These are phyloP conservation scores for Steatocranus sp. DNA, from an alignment of 2,797 vertebrate species.

Conservation along the genomic window DNA sequence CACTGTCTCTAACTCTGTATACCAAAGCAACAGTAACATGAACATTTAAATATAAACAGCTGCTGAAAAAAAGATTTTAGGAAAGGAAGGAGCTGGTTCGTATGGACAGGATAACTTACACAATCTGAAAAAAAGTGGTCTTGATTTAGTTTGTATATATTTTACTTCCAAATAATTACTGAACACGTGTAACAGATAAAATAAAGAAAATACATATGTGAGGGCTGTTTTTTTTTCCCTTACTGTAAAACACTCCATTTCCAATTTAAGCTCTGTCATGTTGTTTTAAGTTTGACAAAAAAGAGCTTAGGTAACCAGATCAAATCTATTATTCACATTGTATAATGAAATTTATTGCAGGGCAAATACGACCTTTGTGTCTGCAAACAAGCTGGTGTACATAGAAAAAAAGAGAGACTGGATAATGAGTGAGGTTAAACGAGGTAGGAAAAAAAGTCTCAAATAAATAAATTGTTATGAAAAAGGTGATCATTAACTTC, in stretches of 20 bases:
- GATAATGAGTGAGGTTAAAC: not conserved
- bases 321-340: not conserved
- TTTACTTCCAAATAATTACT: not conserved
- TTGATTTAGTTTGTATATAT: not conserved
- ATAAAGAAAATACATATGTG: not conserved
- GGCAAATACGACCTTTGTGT: not conserved
- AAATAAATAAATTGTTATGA: not conserved
- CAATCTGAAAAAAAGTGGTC: not conserved
- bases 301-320: not conserved
- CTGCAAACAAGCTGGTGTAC: not conserved
- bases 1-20: slow-evolving; percentile 76
- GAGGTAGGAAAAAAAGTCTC: not conserved
- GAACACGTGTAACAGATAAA: not conserved
- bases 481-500: not conserved
- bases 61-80: not conserved
- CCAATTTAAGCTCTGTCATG: not conserved
- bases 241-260: not conserved
- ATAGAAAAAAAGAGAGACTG: not conserved
- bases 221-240: fast-evolving
- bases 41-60: slow-evolving; percentile 24
- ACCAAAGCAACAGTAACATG: slow-evolving; percentile 64
- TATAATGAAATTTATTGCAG: not conserved
- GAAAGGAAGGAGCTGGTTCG: not conserved
- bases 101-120: not conserved
- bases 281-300: not conserved